phyloP scores from a whole-genome alignment of 2,888 invertebrate genomes.

The Esperia sulphurella region DNA sequence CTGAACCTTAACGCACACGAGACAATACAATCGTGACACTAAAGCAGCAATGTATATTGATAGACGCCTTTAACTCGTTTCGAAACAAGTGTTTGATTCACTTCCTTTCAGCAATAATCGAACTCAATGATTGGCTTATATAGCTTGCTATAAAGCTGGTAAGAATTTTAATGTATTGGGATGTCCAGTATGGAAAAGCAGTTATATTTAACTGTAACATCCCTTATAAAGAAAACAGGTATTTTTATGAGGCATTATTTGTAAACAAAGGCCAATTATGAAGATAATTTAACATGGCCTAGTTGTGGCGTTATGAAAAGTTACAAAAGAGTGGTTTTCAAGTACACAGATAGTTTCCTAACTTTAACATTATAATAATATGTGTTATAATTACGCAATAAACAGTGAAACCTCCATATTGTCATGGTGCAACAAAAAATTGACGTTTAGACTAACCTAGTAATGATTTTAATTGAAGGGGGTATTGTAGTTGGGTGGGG shows the following conservation, averaged over 20 bases:
- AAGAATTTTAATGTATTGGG: slow-evolving; percentile 54
- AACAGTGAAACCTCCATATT: slow-evolving; percentile 11
- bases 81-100: slow-evolving; percentile 56
- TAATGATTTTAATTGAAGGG: not conserved
- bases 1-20: slow-evolving; percentile 23
- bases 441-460: not conserved
- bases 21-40: slow-evolving; percentile 15
- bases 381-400: slow-evolving; percentile 17
- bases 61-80: slow-evolving; percentile 5
- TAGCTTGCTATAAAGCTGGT: slow-evolving; percentile 32
- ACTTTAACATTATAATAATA: slow-evolving; percentile 9
- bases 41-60: slow-evolving; percentile 21
- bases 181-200: slow-evolving; percentile 42
- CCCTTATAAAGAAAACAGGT: slow-evolving; percentile 27
- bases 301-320: slow-evolving; percentile 2
- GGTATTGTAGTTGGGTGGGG: no score
- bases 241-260: slow-evolving; percentile 31
- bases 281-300: slow-evolving; percentile 4
- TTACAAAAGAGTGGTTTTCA: slow-evolving; percentile 9
- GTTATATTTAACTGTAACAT: slow-evolving; percentile 54
- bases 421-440: slow-evolving; percentile 16
- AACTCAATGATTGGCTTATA: slow-evolving; percentile 53
- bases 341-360: slow-evolving; percentile 15
- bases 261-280: slow-evolving; percentile 44
- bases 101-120: slow-evolving; percentile 59